Conservation (phyloP, 2,888 invertebrate genomes). For the Apoda limacodes region DNA sequence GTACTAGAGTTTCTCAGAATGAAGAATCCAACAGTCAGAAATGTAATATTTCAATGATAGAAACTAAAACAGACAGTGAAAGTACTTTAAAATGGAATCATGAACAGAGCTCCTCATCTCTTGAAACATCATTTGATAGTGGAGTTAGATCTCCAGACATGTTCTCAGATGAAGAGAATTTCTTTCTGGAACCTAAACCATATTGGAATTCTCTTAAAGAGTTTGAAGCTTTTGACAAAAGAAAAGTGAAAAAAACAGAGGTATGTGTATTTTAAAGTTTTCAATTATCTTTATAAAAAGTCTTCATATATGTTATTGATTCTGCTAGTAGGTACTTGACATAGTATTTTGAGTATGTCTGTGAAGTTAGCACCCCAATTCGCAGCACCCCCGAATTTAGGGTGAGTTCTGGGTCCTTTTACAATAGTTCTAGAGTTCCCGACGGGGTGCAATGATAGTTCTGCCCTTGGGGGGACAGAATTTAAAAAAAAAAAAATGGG, state of each 20-base stretch:
- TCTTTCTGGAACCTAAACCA: conserved; percentile 29
- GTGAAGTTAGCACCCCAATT: no score
- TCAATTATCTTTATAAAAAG: no score
- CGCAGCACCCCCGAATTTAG: no score
- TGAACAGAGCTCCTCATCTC: conserved; percentile 53
- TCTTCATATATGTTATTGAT: no score
- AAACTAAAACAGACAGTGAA: conserved; percentile 25
- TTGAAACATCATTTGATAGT: conserved; percentile 59
- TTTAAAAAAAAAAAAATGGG: no score
- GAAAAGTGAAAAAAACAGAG: conserved; percentile 49
- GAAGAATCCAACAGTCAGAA: conserved; percentile 32
- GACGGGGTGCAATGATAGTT: no score
- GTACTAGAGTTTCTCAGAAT: conserved; percentile 45
- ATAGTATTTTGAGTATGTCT: no score
- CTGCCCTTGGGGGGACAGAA: no score
- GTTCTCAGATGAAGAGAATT: conserved; percentile 72
- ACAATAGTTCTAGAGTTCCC: no score
- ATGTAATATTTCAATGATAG: conserved; percentile 8
- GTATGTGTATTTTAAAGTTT: no score
- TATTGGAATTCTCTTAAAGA: conserved; percentile 52
- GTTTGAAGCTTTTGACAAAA: conserved; percentile 50
- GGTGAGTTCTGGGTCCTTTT: no score
- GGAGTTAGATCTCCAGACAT: conserved; percentile 73
- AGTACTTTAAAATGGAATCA: conserved; percentile 45
- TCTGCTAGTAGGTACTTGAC: no score